Evolutionary conservation across 2,888 invertebrate genomes (phyloP).

Genomic region (Dicyrtomina minuta): DNA sequence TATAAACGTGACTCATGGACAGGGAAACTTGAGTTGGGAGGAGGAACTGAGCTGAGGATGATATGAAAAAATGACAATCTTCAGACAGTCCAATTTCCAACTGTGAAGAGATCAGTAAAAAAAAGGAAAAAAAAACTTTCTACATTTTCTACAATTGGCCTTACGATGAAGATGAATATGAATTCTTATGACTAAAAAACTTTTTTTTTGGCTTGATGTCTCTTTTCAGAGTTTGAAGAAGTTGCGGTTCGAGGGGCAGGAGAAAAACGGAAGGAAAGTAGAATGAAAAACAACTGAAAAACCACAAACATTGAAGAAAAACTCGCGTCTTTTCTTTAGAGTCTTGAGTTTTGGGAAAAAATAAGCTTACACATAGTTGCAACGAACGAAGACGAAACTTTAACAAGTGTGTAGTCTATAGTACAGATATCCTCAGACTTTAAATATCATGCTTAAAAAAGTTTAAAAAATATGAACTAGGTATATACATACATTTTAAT

Average conservation of each 20-base stretch:
- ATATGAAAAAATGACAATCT: conserved; percentile 29
- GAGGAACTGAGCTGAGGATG: conserved; percentile 11
- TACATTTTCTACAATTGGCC: conserved; percentile 18
- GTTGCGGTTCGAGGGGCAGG: neutral
- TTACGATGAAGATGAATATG: conserved; percentile 29
- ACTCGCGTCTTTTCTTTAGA: neutral
- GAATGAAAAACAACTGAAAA: conserved; percentile 1
- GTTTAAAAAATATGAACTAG: too few relatives aligned
- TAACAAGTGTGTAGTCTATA: too few relatives aligned
- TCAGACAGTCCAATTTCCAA: conserved; percentile 29
- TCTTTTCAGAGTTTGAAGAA: conserved; percentile 20
- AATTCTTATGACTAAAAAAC: conserved; percentile 22
- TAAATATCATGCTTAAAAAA: too few relatives aligned
- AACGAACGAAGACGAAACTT: neutral
- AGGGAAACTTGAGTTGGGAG: too few relatives aligned
- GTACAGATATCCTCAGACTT: too few relatives aligned
- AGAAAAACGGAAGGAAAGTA: conserved; percentile 3
- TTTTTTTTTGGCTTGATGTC: conserved; percentile 20
- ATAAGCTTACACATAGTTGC: neutral
- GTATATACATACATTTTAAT: too few relatives aligned
- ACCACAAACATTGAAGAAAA: conserved; percentile 6
- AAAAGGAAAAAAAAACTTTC: conserved; percentile 7
- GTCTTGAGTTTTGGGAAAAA: too few relatives aligned
- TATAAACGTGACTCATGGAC: too few relatives aligned
- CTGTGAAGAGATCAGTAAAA: conserved; percentile 28